Base-by-base conservation (phyloP, 2,797 vertebrate species). In the Cuculus canorus region DNA sequence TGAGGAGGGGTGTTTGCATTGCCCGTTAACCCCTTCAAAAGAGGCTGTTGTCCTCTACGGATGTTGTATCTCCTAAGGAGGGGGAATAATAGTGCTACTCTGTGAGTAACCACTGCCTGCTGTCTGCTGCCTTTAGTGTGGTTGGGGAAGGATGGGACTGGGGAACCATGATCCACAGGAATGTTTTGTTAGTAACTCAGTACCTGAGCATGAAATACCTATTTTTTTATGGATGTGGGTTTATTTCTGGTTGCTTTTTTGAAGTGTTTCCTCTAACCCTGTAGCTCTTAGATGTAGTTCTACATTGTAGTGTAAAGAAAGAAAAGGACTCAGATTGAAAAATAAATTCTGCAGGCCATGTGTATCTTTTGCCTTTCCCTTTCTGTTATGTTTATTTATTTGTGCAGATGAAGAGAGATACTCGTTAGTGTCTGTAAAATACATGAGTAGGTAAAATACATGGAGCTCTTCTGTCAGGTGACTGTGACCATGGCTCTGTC, bases 51-150 rank as follows among this genome's bases (percentile, higher is more conserved):
- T 57, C 59, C 68, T 52, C 11, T 28, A 30, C 4, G 16, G 57
- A 2, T 45, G 3, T 24, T 32, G 0, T 7, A 12, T 57, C 57
- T 48, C 37, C 48, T 5, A 5, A 30, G 0, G 52, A 27, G 45
- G 1, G 13, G 28, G 48, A 48, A 65, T 57, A 41, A 28, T 18
- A 2, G 22, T 1, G 0, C 19, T 24, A 1, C 15, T 33, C 50
- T 33, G 45, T 18, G 86, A 50, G 54, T 22, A 43, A 52, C n/a
- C 57, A 4, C 52, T 63, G 75, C 60, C 54, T 30, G 9, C 11
- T 28, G 16, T 56, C 25, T 45, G 71, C 68, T 43, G 57, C 18
- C 4, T 11, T 2, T 41, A 2, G 7, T 2, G 37, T 28, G 37
- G 47, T 17, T 3, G 3, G 25, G 69, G 37, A 41, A 71, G 17